Evolutionary conservation across 2,888 invertebrate species (phyloP), one percentile per base, ranked within the genome.

Genomic region (Pecten maximus): DNA sequence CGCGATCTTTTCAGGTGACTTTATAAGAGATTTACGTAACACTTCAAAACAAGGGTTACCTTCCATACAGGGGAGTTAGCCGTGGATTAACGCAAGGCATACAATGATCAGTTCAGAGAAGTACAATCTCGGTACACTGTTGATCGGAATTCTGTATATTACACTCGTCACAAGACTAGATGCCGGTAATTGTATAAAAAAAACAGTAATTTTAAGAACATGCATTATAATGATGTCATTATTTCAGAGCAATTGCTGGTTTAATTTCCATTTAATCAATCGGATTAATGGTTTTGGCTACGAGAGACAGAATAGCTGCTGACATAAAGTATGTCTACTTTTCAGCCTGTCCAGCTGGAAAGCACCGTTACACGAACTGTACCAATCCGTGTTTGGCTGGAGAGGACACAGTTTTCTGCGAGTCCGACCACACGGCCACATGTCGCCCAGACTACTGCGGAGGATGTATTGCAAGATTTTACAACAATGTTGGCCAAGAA

Each of bases 381-480:
- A 88, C 89, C 12, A 74, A 91, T n/a, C 91, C 91, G 2, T 91
- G 91, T 40, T 2, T 48, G 3, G 40, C 40, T 35, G 87, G 87
- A 15, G 89, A 50, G 40, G 40, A 44, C 8, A 87, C 50, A 40
- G 87, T 89, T 60, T 23, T 89, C 16, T 91, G 91, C 48, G 60
- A 87, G 60, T 74, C 89, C 10, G 54, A 54, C n/a, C 89, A 39
- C 23, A 48, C 87, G 12, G 88, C 89, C 23, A 87, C n/a, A 40
- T 91, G 91, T 89, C 44, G 50, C 23, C 91, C 91, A 0, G 91
- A 91, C 12, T 91, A 91, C 50, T 91, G 91, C 40, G 91, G 91
- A 19, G 91, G 89, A n/a, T 91, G 91, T 88, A 50, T 91, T 0
- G 89, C 91, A 23, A 86, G 91, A 39, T 91, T 91, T 60, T 89